Base-by-base conservation (phyloP, 2,888 invertebrate genomes). In the Dysmachus trigonus region DNA sequence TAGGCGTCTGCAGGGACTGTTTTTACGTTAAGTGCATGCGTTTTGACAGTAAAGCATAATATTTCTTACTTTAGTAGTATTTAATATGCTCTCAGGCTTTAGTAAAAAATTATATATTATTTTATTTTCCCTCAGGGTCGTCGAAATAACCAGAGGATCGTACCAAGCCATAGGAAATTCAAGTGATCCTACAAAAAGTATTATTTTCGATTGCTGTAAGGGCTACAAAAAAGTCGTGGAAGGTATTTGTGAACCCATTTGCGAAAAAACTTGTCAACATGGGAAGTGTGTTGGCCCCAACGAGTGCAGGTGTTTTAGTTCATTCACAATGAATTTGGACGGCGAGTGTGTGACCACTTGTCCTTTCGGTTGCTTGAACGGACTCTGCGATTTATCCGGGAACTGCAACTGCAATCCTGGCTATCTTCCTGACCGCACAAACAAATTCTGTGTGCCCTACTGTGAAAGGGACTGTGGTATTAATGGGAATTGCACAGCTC, bases 191-290 rank as follows among this genome's bases (percentile, higher is more conserved):
- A 93, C 94, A 31, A 93, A 94, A 89, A 95, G 95, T 89, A 94
- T 93, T 87, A 94, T 95, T 88, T 93, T 94, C 87, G 93, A 94
- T 35, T 96, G 96, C 90, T 96, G 96, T 90, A 93, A 94, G 0
- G 96, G 96, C 18, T 96, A 95, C 91, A 92, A 93, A 87, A 53
- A 81, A 13, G 2, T 81, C 18, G 7, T 31, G 27, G 33, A 33
- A 15, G 53, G 81, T 10, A 71, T 62, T 13, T 92, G 92, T 8
- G 27, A 33, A n/a, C n/a, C 81, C 7, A 33, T 90, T 30, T 92
- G 92, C 74, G 89, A 89, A 0, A 89, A 89, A 33, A 88, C 88
- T 15, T 92, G 92, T 85, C 88, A 88, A 0, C 92, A 93, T 88
- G 92, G 93, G 0, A 88, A 90, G 0, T 93, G 93, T 87, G 87